Percentiles rank a stretch among this genome's conserved stretches.
Conservation (phyloP, 2,113 vertebrate species). For the Solea solea region DNA sequence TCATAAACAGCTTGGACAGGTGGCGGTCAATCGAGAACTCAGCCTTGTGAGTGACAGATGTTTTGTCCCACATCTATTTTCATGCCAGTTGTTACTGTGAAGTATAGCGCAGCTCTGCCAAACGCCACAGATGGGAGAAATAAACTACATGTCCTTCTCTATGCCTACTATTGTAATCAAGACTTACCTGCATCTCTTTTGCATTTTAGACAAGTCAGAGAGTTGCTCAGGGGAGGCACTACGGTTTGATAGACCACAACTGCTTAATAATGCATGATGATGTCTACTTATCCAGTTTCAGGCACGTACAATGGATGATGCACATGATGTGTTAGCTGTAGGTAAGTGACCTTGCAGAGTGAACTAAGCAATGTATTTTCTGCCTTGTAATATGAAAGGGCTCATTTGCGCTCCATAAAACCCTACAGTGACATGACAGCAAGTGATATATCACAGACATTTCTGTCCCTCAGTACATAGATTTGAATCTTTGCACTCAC, state of each 20-base stretch:
- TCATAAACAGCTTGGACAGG: slow-evolving; percentile 2
- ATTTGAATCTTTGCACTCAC: slow-evolving; percentile 17
- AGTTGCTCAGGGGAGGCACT: slow-evolving; percentile 27
- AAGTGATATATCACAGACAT: slow-evolving; percentile 32
- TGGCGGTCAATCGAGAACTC: slow-evolving; percentile 28
- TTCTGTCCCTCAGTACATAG: slow-evolving; percentile 15
- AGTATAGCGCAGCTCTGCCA: slow-evolving; percentile 14
- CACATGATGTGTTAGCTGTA: neutral
- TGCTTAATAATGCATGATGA: slow-evolving; percentile 63
- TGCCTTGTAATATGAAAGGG: slow-evolving; percentile 6
- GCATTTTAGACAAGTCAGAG: slow-evolving; percentile 28
- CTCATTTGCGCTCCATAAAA: slow-evolving; percentile 30
- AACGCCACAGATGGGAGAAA: slow-evolving; percentile 7
- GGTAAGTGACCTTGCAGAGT: slow-evolving; percentile 56
- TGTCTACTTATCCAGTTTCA: slow-evolving; percentile 34
- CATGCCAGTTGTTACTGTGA: slow-evolving; percentile 32
- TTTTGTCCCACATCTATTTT: slow-evolving; percentile 24
- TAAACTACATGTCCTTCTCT: slow-evolving; percentile 1
- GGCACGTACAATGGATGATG: slow-evolving; percentile 16
- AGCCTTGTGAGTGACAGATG: slow-evolving; percentile 27
- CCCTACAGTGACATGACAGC: slow-evolving; percentile 8
- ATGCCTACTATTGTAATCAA: slow-evolving; percentile 4
- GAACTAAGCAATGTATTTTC: slow-evolving; percentile 14
- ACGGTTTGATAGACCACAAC: slow-evolving; percentile 35
- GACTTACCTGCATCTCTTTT: slow-evolving; percentile 16